phyloP scores from a whole-genome alignment of 2,113 vertebrate species.

The Brachyhypopomus occidentalis region DNA sequence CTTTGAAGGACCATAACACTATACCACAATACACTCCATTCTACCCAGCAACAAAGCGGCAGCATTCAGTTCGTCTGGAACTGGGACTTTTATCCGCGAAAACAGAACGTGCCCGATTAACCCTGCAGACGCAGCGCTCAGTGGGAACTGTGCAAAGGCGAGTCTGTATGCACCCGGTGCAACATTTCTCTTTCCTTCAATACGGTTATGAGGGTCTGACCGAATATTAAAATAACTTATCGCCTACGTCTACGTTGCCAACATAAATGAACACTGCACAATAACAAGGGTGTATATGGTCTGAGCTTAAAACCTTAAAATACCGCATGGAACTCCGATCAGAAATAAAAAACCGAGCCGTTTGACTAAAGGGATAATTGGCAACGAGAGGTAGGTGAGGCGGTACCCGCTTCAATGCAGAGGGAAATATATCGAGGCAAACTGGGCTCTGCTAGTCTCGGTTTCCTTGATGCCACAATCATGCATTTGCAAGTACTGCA shows the following conservation, averaged over 20 bases:
- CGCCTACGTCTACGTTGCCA: too few species aligned
- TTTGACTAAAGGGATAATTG: not conserved
- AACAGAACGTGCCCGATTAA: not conserved
- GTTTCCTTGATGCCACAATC: not conserved
- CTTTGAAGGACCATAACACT: conserved; percentile 54
- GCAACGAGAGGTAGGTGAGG: conserved; percentile 29
- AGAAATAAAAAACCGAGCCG: not conserved
- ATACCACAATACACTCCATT: conserved; percentile 56
- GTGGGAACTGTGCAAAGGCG: not conserved
- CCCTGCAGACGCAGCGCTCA: not conserved
- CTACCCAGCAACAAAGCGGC: conserved; percentile 66
- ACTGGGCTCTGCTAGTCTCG: not conserved
- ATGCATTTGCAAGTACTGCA: not conserved
- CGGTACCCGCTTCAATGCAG: conserved; percentile 35
- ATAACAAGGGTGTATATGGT: not conserved
- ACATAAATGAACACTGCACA: not conserved
- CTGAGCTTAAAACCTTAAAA: too few species aligned
- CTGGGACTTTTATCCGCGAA: not conserved
- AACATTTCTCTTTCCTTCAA: not conserved
- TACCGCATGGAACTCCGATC: not conserved
- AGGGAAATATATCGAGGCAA: conserved; percentile 16
- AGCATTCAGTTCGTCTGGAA: not conserved
- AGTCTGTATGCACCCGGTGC: not conserved
- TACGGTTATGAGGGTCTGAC: too few species aligned
- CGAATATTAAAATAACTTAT: too few species aligned